Percentiles rank a stretch among this genome's conserved stretches.
Conservation (phyloP, 2,113 vertebrate genomes). For the Cyanoliseus patagonus region DNA sequence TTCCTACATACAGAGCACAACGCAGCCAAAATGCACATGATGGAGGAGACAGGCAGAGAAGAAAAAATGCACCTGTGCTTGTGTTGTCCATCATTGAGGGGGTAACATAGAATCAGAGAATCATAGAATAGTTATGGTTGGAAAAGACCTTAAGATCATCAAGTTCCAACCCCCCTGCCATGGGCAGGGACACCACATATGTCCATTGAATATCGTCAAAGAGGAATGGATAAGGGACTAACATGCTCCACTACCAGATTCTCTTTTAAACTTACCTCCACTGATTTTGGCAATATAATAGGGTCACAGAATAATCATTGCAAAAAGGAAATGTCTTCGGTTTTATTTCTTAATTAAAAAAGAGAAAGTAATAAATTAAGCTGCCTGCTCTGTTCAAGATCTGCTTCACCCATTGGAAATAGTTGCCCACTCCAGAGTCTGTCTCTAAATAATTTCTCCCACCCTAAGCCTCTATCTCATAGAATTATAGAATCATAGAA, state of each 20-base stretch:
- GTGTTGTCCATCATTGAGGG: rapidly evolving
- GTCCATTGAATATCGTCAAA: not conserved
- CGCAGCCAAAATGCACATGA: not conserved
- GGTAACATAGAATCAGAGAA: not conserved
- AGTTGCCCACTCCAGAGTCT: rapidly evolving
- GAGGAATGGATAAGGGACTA: not conserved
- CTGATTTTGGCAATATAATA: not conserved
- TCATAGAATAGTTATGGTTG: not conserved
- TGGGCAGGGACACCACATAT: not conserved
- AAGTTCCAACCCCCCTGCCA: not conserved
- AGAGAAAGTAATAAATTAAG: rapidly evolving
- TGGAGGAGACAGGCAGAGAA: not conserved
- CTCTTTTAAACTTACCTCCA: not conserved
- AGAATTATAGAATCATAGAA: too few species aligned
- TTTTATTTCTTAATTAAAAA: not conserved
- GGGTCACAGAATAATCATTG: not conserved
- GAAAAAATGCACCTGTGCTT: not conserved
- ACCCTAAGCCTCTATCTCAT: not conserved
- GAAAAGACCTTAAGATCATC: not conserved
- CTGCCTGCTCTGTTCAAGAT: not conserved
- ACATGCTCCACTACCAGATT: not conserved
- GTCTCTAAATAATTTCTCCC: not conserved
- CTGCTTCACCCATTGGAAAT: not conserved
- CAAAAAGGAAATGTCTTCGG: not conserved
- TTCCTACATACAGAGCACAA: not conserved